phyloP scores from a whole-genome alignment of 2,113 vertebrate species.

The Oreochromis niloticus region DNA sequence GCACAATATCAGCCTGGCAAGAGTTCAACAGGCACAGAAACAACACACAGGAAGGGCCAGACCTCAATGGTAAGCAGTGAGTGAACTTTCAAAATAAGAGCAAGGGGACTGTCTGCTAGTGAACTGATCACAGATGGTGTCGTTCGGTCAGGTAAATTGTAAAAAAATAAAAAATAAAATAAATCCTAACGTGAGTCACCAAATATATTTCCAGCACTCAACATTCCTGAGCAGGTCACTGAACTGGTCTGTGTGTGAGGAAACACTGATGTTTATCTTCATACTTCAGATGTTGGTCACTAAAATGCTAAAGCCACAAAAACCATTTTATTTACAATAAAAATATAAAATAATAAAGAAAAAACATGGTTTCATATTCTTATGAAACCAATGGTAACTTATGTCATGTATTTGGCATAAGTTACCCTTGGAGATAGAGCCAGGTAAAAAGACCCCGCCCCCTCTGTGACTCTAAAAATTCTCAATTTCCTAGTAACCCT shows the following conservation, averaged over 20 bases:
- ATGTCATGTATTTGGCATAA: background rate
- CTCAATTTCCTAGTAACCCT: background rate
- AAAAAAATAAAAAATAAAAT: fast-evolving
- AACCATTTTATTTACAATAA: background rate
- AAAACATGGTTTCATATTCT: background rate
- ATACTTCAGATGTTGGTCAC: background rate
- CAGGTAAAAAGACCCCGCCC: background rate
- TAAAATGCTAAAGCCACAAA: background rate
- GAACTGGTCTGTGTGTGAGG: background rate
- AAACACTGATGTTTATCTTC: background rate
- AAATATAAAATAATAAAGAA: background rate
- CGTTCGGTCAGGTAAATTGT: background rate
- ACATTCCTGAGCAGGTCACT: background rate
- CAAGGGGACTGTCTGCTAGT: background rate
- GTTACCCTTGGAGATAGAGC: background rate
- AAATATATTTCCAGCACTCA: background rate
- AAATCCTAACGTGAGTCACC: background rate
- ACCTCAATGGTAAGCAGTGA: background rate
- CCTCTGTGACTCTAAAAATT: background rate
- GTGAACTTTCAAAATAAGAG: background rate
- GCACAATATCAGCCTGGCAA: background rate
- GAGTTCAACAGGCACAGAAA: background rate
- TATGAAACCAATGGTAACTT: background rate
- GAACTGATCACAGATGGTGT: background rate
- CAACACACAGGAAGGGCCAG: background rate